phyloP scores from a whole-genome alignment of 1,140 invertebrate genomes.

The Arion vulgaris region DNA sequence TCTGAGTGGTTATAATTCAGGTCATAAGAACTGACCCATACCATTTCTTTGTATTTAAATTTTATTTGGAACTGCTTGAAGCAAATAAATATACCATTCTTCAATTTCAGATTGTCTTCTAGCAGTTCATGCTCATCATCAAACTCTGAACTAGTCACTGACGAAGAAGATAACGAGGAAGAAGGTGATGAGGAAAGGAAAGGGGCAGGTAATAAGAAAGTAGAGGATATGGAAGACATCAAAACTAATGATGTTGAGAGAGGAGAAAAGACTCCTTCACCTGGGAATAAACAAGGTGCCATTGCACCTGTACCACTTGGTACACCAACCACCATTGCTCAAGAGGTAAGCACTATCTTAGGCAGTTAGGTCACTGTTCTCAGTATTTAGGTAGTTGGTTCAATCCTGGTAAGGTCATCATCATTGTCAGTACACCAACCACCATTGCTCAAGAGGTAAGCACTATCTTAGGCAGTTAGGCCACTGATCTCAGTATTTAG shows the following conservation, averaged over 20 bases:
- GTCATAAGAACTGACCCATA: no score
- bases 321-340: background rate
- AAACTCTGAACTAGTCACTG: background rate
- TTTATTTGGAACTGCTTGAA: no score
- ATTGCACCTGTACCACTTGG: background rate
- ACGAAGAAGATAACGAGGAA: constrained; percentile 13
- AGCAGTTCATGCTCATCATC: background rate
- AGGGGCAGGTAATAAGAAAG: background rate
- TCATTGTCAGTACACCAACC: background rate
- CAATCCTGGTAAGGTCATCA: no score
- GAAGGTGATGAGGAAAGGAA: background rate
- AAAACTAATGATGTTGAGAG: background rate
- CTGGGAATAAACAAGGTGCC: background rate
- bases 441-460: constrained; percentile 13
- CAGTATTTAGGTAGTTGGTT: no score
- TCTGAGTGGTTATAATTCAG: no score
- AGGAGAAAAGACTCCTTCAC: constrained; percentile 18
- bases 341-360: constrained; percentile 11
- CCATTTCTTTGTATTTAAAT: no score
- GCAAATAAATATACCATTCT: background rate
- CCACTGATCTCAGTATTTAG: no score
- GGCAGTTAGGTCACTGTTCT: no score
- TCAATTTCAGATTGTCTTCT: background rate
- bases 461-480: no score
- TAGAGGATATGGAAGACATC: background rate